Evolutionary conservation across 2,113 vertebrate species (phyloP).

Genomic region (Oenanthe oenanthe): DNA sequence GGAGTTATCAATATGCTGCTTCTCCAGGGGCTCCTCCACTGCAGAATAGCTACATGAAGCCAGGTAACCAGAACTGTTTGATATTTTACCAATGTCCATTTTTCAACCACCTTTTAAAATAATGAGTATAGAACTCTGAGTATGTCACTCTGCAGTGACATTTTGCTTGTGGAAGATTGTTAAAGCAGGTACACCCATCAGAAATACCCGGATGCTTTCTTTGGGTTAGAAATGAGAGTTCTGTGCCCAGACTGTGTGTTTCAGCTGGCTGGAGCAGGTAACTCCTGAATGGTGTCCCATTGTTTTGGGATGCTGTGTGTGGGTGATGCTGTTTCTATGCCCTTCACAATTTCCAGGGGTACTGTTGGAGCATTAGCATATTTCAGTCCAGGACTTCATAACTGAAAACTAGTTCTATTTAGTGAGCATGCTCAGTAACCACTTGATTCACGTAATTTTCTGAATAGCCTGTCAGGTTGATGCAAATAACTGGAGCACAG

Average conservation of each 20-base stretch:
- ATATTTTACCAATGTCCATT: rapidly evolving
- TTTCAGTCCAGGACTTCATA: neutral
- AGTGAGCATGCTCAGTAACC: neutral
- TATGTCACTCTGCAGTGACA: neutral
- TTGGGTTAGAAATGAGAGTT: neutral
- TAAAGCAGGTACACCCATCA: neutral
- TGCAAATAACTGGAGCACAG: neutral
- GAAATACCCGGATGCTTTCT: neutral
- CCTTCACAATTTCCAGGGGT: neutral
- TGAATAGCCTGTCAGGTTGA: neutral
- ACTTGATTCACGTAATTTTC: neutral
- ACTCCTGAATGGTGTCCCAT: rapidly evolving
- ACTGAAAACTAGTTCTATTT: neutral
- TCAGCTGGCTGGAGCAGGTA: neutral
- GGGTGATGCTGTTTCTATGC: neutral
- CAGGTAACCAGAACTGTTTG: slow-evolving; percentile 51
- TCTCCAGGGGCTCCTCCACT: slow-evolving; percentile 70
- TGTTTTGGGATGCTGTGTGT: neutral
- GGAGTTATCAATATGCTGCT: slow-evolving; percentile 70
- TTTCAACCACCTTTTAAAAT: neutral
- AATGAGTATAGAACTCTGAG: neutral
- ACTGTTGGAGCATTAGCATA: neutral
- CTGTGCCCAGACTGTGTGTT: neutral
- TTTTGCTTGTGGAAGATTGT: neutral
- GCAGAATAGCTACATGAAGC: slow-evolving; percentile 76